phyloP scores from a whole-genome alignment of 1,140 invertebrate species.

The Galleria mellonella region DNA sequence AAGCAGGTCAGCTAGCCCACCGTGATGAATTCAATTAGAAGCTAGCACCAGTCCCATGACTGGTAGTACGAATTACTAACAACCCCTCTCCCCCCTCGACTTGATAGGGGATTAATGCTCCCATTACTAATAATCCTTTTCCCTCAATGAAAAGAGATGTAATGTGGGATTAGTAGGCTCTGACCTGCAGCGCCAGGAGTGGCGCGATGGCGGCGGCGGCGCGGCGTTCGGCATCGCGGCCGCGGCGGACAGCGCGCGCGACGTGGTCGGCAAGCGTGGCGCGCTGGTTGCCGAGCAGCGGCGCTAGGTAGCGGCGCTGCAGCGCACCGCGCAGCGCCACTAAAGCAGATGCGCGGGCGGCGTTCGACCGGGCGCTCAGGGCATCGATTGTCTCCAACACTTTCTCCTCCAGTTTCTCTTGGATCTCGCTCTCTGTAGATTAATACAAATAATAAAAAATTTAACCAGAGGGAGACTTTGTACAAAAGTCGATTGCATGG shows the following conservation, averaged over 20 bases:
- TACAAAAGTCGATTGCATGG: too few species aligned
- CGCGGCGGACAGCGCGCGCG: conserved; percentile 86
- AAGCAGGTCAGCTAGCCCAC: too few species aligned
- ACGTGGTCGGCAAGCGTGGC: conserved; percentile 89
- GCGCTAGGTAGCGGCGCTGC: conserved; percentile 85
- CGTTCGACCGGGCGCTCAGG: conserved; percentile 88
- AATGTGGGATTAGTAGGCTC: too few species aligned
- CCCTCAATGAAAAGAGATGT: too few species aligned
- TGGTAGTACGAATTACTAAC: too few species aligned
- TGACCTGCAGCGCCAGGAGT: conserved; percentile 89
- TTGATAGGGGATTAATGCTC: too few species aligned
- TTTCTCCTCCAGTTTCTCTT: conserved; percentile 92
- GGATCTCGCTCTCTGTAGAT: conserved; percentile 72
- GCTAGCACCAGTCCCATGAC: too few species aligned
- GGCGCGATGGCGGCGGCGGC: conserved; percentile 86
- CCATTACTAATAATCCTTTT: too few species aligned
- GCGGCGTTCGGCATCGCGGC: conserved; percentile 85
- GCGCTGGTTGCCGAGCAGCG: conserved; percentile 84
- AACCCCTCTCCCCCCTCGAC: too few species aligned
- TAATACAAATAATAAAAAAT: background rate
- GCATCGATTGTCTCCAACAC: conserved; percentile 90
- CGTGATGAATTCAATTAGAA: too few species aligned
- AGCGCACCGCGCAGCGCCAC: conserved; percentile 84
- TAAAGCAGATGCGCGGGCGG: conserved; percentile 84
- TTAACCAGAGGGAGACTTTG: too few species aligned